Evolutionary conservation across 2,797 vertebrate genomes (phyloP), one percentile per base, ranked within the genome.

Genomic region (Phrynocephalus vlangalii): DNA sequence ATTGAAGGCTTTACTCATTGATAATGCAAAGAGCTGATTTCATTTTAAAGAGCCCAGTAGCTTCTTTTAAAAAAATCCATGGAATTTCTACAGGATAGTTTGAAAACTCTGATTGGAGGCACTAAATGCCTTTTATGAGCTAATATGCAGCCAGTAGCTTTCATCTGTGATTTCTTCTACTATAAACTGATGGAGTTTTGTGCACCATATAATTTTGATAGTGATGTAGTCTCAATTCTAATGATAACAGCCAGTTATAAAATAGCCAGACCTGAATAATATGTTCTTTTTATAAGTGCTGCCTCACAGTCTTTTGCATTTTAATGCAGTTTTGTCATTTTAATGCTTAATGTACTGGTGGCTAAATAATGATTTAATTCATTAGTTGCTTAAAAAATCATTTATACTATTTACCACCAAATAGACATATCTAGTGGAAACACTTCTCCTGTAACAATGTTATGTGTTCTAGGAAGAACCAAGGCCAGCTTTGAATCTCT

Each of bases 221-320:
- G 83, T 75, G 77, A 85, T 76, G 48, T 76, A 85, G 83, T 77
- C 83, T 88, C 87, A 70, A 70, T 81, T 88, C 83, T 73, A 86
- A 89, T 86, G 84, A 89, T 86, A 89, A 89, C 84, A 86, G 63
- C 73, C 67, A 89, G 79, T 89, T 89, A 89, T 89, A 89, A 89
- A 89, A 89, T 85, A 89, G 70, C 77, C 87, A 88, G 83, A 88
- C 71, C 83, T 82, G 83, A 85, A 85, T 88, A 82, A 85, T 89
- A 85, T 85, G 79, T 89, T 89, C 79, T 85, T 89, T 89, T 86
- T 86, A 82, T 82, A 86, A 89, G 66, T 83, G 73, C 79, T 71
- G 79, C 75, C 79, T 89, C 72, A 68, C 60, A 86, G 79, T 82
- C 66, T 86, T 87, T 78, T 82, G 38, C 63, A 81, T 86, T 86